Conservation (phyloP, 2,113 vertebrate species). For the Menura novaehollandiae region DNA sequence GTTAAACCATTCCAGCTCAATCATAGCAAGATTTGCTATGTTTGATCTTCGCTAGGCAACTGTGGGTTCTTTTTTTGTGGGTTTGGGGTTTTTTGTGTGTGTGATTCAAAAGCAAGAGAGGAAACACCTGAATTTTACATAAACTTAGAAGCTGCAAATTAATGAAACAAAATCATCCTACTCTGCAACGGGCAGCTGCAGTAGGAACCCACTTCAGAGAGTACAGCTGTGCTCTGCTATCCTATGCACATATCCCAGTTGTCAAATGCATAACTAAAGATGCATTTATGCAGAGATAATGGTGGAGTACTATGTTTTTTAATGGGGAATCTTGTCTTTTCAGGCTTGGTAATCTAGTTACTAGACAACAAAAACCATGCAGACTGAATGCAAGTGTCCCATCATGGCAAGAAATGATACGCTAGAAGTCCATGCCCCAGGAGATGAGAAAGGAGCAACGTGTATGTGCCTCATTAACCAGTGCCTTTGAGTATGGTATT, state of each 20-base stretch:
- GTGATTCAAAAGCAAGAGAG: neutral
- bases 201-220: neutral
- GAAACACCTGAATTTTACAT: neutral
- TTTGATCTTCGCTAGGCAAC: neutral
- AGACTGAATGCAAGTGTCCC: neutral
- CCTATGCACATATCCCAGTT: neutral
- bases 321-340: neutral
- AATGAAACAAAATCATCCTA: neutral
- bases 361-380: neutral
- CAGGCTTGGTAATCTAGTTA: neutral
- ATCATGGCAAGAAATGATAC: neutral
- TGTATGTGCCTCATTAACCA: neutral
- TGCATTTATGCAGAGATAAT: neutral
- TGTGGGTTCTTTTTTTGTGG: neutral
- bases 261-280: neutral
- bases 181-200: neutral
- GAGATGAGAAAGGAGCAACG: neutral
- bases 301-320: neutral
- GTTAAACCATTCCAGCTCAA: neutral
- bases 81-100: neutral
- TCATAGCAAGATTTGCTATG: neutral
- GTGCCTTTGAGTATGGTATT: neutral
- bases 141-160: neutral
- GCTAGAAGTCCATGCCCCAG: neutral
- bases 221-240: neutral